phyloP scores from a whole-genome alignment of 2,888 invertebrate genomes.

The Bruchidius siliquastri region DNA sequence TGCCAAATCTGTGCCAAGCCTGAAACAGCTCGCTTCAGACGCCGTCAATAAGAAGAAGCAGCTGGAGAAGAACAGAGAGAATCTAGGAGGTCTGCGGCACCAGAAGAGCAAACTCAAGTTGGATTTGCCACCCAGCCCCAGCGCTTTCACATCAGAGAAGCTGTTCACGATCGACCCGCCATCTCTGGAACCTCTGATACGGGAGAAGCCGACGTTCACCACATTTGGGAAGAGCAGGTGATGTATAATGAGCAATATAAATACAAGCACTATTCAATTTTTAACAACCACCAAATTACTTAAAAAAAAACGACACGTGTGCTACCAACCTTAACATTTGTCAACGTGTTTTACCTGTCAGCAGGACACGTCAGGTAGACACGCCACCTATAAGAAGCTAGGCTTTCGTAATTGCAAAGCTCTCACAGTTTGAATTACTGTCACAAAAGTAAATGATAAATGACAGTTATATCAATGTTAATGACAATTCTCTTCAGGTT shows the following conservation, averaged over 20 bases:
- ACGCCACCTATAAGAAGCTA: too few species aligned
- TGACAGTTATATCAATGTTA: too few species aligned
- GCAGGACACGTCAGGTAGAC: too few species aligned
- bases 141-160: slow-evolving; percentile 41
- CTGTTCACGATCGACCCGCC: slow-evolving; percentile 45
- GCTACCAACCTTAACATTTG: too few species aligned
- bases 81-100: slow-evolving; percentile 66
- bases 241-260: background rate
- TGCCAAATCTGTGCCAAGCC: slow-evolving; percentile 28
- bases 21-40: slow-evolving; percentile 38
- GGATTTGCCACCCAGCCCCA: slow-evolving; percentile 60
- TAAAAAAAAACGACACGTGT: too few species aligned
- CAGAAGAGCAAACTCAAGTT: slow-evolving; percentile 68
- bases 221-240: slow-evolving; percentile 54
- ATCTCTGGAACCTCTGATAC: slow-evolving; percentile 46
- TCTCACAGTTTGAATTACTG: too few species aligned
- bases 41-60: slow-evolving; percentile 32
- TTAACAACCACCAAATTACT: too few species aligned
- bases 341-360: too few species aligned
- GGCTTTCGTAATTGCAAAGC: too few species aligned
- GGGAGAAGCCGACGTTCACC: slow-evolving; percentile 54
- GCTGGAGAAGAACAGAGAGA: slow-evolving; percentile 28
- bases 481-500: slow-evolving; percentile 31
- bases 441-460: too few species aligned
- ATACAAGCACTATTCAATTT: too few species aligned